phyloP scores from a whole-genome alignment of 2,888 invertebrate species.

The Baccha elongata region DNA sequence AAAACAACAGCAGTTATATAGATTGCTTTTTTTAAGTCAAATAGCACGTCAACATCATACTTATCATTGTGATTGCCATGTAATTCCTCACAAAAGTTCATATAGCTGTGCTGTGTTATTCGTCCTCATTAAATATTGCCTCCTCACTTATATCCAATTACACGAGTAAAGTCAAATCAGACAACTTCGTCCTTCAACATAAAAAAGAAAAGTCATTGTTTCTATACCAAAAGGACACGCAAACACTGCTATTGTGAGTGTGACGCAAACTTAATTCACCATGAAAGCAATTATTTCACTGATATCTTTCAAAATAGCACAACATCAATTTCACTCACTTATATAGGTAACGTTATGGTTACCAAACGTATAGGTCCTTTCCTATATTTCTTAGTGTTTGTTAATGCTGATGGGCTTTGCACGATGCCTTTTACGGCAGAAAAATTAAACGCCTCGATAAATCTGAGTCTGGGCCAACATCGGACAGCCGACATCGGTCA shows the following conservation, averaged over 20 bases:
- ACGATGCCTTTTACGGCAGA: constrained; percentile 10
- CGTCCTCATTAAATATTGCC: background rate
- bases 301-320: constrained; percentile 4
- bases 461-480: background rate
- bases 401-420: background rate
- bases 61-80: too few species aligned
- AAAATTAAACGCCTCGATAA: constrained; percentile 25
- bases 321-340: constrained; percentile 7
- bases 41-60: too few species aligned
- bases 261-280: constrained; percentile 13
- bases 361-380: background rate
- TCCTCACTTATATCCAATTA: background rate
- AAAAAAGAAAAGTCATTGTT: background rate
- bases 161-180: background rate
- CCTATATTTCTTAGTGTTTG: background rate
- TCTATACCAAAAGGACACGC: background rate
- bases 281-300: constrained; percentile 25
- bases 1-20: too few species aligned
- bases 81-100: too few species aligned
- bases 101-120: too few species aligned
- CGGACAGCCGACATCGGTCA: constrained; percentile 11
- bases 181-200: background rate
- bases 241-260: background rate
- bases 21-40: too few species aligned
- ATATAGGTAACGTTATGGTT: background rate